Base-by-base conservation (phyloP, 2,113 vertebrate genomes). In the Mungos mungo region DNA sequence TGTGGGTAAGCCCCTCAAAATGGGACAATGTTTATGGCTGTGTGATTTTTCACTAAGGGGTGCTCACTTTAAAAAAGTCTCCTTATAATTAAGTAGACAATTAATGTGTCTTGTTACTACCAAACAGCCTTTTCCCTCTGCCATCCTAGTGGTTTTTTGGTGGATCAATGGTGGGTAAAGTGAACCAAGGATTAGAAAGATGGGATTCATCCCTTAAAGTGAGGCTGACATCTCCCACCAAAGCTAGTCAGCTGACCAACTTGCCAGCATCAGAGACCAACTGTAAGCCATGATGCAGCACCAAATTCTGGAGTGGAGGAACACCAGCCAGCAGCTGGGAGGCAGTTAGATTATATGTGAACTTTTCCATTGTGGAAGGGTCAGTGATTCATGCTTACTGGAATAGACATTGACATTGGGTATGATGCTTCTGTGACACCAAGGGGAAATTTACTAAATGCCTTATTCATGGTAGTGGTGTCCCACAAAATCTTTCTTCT, bases 181-280 rank as follows among this genome's bases (percentile, higher is more conserved):
- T 90, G 65, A 35, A 31, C 21, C 27, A 23, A 33, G 11, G 13
- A 33, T 16, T 23, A 27, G 45, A 81, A 35, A 9, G 13, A 19
- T 0, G 10, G 18, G 10, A 23, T 2, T 3, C 33, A 38, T n/a
- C 27, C 76, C 54, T 3, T 5, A 38, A 41, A 33, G 31, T 1
- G 35, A 50, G 27, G 31, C 76, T 82, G 33, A 81, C 15, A 2
- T 13, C 14, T 63, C 68, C 47, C 5, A 31, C 29, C 21, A 68
- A 66, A 47, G 2, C 35, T 54, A 31, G n/a, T n/a, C n/a, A n/a
- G n/a, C 12, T 35, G 31, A 29, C 23, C 8, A 60, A 54, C 47
- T 29, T 5, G 11, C 16, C 57, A 82, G 66, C 57, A 23, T 31
- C n/a, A 1, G 21, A 8, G 80, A 45, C 63, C 25, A 47, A 31